Percentiles rank a stretch among this genome's conserved stretches.
These are phyloP conservation scores for Aphyosemion australe DNA, from an alignment of 2,113 vertebrate genomes.

Conservation along the genomic window DNA sequence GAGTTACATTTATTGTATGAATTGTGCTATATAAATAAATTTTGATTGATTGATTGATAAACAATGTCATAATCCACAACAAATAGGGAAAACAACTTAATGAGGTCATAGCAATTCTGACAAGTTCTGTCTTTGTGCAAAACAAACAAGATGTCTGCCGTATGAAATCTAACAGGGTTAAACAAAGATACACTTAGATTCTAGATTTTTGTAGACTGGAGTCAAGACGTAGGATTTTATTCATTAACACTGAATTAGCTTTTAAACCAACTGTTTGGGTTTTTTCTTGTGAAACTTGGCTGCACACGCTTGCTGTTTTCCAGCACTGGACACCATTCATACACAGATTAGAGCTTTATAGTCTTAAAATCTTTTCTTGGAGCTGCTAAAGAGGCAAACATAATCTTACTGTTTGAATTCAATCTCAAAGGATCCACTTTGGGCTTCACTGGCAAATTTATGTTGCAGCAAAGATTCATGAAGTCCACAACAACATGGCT, in stretches of 20 bases:
- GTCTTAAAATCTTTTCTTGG: slow-evolving; percentile 34
- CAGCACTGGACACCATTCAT: slow-evolving; percentile 8
- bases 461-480: slow-evolving; percentile 1
- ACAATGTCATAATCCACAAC: slow-evolving; percentile 53
- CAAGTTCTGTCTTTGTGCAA: neutral
- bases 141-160: too few species aligned
- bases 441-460: slow-evolving; percentile 5
- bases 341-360: slow-evolving; percentile 41
- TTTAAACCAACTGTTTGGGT: neutral
- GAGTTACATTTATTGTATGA: too few species aligned
- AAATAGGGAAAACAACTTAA: slow-evolving; percentile 51
- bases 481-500: neutral
- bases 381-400: slow-evolving; percentile 28
- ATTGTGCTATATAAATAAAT: too few species aligned
- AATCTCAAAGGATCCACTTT: slow-evolving; percentile 26
- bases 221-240: neutral
- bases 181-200: too few species aligned
- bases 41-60: too few species aligned
- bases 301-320: slow-evolving; percentile 5
- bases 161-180: too few species aligned
- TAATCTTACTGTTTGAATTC: slow-evolving; percentile 24
- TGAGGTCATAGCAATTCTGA: slow-evolving; percentile 52
- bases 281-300: slow-evolving; percentile 9
- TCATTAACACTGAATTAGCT: slow-evolving; percentile 1
- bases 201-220: too few species aligned